A percentile compares a stretch with the other conserved stretches of the same genome.
phyloP scores from a whole-genome alignment of 2,797 vertebrate species.

The Scolopax bukidnonensis region DNA sequence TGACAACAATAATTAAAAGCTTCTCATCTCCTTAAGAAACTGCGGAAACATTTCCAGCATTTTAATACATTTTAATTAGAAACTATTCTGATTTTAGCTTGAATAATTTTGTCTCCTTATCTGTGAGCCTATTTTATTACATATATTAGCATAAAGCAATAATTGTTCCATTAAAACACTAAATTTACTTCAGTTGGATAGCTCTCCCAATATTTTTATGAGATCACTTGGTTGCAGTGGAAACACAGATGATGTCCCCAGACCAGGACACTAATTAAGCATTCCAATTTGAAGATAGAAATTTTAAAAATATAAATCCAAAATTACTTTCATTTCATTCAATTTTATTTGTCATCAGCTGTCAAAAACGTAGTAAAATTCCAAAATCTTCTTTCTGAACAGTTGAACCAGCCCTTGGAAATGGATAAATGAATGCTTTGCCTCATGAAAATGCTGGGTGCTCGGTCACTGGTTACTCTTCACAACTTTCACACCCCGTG shows the following conservation, averaged over 20 bases:
- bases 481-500: background rate
- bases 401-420: background rate
- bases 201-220: background rate
- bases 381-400: background rate
- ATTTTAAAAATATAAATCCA: background rate
- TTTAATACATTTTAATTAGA: constrained; percentile 32
- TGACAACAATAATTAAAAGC: constrained; percentile 46
- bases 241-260: background rate
- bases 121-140: background rate
- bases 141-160: background rate
- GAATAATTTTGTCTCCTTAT: constrained; percentile 25
- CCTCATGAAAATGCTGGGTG: rapidly evolving
- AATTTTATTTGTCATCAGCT: background rate
- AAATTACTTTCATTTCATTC: background rate
- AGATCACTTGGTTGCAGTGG: background rate
- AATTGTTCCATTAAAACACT: constrained; percentile 19
- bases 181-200: constrained; percentile 10
- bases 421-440: background rate
- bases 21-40: background rate
- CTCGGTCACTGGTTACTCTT: background rate
- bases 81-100: constrained; percentile 30
- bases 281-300: background rate
- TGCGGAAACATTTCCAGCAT: background rate
- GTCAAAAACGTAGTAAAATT: background rate
- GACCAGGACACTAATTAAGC: background rate